phyloP scores from a whole-genome alignment of 2,888 invertebrate species.

The Hypolimnas misippus region DNA sequence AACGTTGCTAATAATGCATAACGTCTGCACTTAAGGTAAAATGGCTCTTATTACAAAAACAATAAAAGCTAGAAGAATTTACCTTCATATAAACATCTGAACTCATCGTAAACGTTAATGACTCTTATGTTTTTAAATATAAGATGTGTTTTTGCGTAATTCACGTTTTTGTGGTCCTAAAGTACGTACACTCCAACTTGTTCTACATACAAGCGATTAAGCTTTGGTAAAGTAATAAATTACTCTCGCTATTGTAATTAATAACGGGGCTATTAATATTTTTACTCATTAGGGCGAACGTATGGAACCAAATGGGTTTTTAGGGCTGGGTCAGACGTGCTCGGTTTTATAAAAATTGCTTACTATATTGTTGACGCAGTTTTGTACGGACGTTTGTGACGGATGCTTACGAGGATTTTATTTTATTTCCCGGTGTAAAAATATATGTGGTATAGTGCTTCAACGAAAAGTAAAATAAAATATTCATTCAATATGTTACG shows the following conservation, averaged over 20 bases:
- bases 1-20: not conserved
- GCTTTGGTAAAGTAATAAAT: conserved; percentile 48
- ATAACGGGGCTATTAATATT: conserved; percentile 52
- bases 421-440: no score
- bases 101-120: not conserved
- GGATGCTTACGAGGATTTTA: no score
- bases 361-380: not conserved
- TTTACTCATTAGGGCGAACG: conserved; percentile 51
- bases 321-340: conserved; percentile 35
- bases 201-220: conserved; percentile 45
- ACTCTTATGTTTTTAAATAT: not conserved
- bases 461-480: no score
- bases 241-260: conserved; percentile 50
- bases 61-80: not conserved
- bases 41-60: not conserved
- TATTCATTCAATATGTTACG: no score
- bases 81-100: not conserved
- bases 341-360: not conserved
- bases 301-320: conserved; percentile 44
- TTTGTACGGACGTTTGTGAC: no score
- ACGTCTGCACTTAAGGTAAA: not conserved
- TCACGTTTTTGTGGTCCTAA: conserved; percentile 8
- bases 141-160: not conserved
- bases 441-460: no score
- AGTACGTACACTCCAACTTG: conserved; percentile 31